Evolutionary conservation across 2,797 vertebrate species (phyloP).

Genomic region (Sciurus carolinensis): DNA sequence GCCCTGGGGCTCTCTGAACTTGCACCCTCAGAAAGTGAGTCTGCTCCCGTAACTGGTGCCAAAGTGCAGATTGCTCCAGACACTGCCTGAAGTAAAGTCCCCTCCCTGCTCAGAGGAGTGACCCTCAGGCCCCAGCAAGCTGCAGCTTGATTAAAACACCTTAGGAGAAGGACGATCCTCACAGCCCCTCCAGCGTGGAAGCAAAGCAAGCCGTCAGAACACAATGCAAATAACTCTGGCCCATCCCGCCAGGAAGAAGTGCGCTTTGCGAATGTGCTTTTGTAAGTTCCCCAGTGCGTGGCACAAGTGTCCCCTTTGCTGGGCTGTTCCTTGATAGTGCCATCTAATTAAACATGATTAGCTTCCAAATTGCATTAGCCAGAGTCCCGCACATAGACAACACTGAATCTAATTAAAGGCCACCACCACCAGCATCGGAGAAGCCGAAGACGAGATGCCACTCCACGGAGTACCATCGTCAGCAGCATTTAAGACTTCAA

Average conservation of each 20-base stretch:
- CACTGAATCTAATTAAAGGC: conserved; percentile 53
- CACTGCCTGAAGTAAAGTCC: not conserved
- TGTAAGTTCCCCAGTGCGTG: conserved; percentile 16
- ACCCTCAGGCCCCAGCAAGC: not conserved
- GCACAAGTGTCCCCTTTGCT: conserved; percentile 15
- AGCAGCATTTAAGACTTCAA: conserved; percentile 3
- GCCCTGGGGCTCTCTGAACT: not conserved
- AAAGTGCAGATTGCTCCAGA: not conserved
- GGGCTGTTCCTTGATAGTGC: conserved; percentile 59
- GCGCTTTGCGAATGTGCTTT: not conserved
- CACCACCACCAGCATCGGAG: not conserved
- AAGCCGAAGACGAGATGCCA: not conserved
- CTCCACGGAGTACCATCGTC: not conserved
- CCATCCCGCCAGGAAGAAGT: not conserved
- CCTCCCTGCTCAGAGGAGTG: not conserved
- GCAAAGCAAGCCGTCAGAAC: not conserved
- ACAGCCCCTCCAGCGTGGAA: rapidly evolving
- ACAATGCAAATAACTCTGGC: not conserved
- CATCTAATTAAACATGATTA: conserved; percentile 61
- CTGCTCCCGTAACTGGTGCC: not conserved
- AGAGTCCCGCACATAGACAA: conserved; percentile 30
- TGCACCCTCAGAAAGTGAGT: not conserved
- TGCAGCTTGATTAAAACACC: not conserved
- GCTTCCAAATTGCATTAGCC: conserved; percentile 66
- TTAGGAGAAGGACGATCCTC: not conserved